These are phyloP conservation scores for Galaxias olidus DNA, from an alignment of 2,797 vertebrate genomes.

Conservation along the genomic window DNA sequence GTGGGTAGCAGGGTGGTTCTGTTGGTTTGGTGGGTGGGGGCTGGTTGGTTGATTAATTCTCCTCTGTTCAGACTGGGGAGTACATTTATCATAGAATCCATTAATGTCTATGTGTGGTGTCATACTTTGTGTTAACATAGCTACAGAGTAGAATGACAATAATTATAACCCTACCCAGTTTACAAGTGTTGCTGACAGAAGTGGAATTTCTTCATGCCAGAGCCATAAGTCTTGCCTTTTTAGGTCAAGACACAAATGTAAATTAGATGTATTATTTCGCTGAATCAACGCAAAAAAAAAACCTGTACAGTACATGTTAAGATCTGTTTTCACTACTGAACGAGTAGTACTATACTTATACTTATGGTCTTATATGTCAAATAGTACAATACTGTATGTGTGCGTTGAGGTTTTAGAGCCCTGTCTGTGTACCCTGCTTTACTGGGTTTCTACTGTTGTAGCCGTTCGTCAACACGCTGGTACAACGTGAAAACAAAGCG, in stretches of 20 bases:
- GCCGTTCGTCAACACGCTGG: too few relatives aligned
- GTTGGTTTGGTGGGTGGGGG: background rate
- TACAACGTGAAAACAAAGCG: too few relatives aligned
- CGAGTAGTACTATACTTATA: background rate
- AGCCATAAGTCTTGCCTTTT: too few relatives aligned
- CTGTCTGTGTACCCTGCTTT: too few relatives aligned
- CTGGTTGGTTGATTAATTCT: slow-evolving; percentile 30
- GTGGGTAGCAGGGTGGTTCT: background rate
- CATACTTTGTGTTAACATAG: background rate
- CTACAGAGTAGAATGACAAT: too few relatives aligned
- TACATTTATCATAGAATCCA: slow-evolving; percentile 24
- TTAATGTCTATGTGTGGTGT: slow-evolving; percentile 5
- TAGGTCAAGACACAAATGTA: too few relatives aligned
- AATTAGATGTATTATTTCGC: background rate
- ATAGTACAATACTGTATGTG: too few relatives aligned
- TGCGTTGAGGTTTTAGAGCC: too few relatives aligned
- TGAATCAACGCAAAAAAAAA: background rate
- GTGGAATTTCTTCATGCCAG: too few relatives aligned
- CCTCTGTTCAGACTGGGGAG: slow-evolving; percentile 24
- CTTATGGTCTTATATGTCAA: background rate
- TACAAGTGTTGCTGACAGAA: too few relatives aligned
- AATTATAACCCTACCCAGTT: too few relatives aligned
- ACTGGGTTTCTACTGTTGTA: too few relatives aligned
- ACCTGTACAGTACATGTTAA: background rate
- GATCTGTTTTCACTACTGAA: background rate